Percentiles rank a stretch among this genome's conserved stretches.
Evolutionary conservation across 2,797 vertebrate species (phyloP).

Genomic region (Vultur gryphus): DNA sequence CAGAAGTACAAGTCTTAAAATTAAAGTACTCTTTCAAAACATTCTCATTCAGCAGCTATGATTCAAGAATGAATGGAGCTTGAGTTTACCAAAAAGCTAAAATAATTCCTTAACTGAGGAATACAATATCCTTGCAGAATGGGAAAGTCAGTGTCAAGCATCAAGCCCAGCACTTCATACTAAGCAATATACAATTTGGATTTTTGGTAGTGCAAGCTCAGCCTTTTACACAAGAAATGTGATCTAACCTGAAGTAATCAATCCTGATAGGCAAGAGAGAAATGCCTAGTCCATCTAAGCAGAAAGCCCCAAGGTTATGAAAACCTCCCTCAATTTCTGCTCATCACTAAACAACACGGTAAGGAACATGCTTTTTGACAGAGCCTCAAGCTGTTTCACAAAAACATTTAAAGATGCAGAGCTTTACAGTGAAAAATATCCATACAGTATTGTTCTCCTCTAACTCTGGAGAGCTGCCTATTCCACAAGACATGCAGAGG

Average conservation of each 20-base stretch:
- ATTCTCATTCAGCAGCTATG: neutral
- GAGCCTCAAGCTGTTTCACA: neutral
- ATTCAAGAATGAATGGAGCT: neutral
- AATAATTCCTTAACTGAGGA: neutral
- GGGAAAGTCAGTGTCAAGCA: neutral
- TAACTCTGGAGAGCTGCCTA: neutral
- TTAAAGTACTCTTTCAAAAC: neutral
- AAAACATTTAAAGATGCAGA: neutral
- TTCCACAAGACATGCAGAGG: neutral
- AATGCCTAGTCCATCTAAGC: neutral
- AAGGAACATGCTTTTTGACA: slow-evolving; percentile 1
- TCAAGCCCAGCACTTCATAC: neutral
- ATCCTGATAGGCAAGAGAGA: slow-evolving; percentile 2
- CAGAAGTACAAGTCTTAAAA: neutral
- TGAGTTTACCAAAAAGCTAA: neutral
- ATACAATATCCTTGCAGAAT: neutral
- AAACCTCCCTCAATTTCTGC: neutral
- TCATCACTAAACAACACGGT: neutral
- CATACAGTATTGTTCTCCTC: neutral
- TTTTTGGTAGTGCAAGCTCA: neutral
- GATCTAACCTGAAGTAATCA: slow-evolving; percentile 9
- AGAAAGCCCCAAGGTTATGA: slow-evolving; percentile 31
- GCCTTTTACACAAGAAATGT: neutral
- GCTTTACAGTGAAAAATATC: neutral
- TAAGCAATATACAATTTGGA: neutral